phyloP scores from a whole-genome alignment of 2,113 vertebrate genomes.

The Urocitellus parryii region DNA sequence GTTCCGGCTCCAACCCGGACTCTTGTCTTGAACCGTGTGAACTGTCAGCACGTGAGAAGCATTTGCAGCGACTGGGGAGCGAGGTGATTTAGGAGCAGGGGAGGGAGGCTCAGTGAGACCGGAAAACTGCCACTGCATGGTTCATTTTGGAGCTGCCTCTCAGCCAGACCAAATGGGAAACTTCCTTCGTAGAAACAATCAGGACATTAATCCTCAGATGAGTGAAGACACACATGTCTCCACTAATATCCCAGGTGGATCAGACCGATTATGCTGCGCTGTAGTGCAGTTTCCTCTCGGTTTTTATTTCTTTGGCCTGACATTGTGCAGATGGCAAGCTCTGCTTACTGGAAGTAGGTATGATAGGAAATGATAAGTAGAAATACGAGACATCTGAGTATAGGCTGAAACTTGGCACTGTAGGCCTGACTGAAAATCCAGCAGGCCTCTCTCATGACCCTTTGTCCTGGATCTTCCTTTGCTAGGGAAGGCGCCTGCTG shows the following conservation, averaged over 20 bases:
- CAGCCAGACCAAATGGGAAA: neutral
- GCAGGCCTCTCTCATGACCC: neutral
- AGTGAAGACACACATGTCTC: slow-evolving; percentile 66
- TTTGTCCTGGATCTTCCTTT: neutral
- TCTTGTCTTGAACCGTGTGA: neutral
- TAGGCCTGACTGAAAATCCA: slow-evolving; percentile 57
- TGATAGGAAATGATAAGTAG: slow-evolving; percentile 60
- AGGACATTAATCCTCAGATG: neutral
- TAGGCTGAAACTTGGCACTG: slow-evolving; percentile 47
- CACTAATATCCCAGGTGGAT: neutral
- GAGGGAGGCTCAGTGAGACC: neutral
- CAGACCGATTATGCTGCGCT: neutral
- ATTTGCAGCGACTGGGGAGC: neutral
- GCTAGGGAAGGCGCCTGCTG: neutral
- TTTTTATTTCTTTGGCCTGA: slow-evolving; percentile 58
- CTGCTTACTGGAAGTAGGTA: slow-evolving; percentile 48
- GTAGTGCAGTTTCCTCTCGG: slow-evolving; percentile 63
- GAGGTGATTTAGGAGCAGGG: neutral
- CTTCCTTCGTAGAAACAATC: neutral
- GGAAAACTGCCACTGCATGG: neutral
- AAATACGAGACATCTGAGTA: neutral
- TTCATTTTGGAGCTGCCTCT: slow-evolving; percentile 1
- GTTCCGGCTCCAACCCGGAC: neutral
- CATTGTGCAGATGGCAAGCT: slow-evolving; percentile 57
- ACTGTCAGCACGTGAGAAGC: slow-evolving; percentile 47